Evolutionary conservation across 2,797 vertebrate genomes (phyloP), one percentile per base, ranked within the genome.

Genomic region (Clarias fuscus): DNA sequence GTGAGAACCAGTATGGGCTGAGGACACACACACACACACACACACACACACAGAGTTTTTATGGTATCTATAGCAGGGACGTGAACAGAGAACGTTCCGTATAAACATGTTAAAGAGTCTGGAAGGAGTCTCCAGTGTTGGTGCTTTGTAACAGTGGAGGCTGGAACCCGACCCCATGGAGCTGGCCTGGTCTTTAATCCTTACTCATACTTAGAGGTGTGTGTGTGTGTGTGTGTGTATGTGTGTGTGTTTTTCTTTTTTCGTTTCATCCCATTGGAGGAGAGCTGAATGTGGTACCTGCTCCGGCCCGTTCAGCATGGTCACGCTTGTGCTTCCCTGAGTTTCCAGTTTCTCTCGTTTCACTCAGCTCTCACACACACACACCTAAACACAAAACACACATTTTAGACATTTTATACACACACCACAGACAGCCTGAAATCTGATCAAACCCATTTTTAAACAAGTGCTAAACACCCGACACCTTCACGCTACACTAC

Each of bases 201-300:
- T 27, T 79, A 68, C 10, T 37, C 78, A 20, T 18, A 53, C 5
- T 56, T 67, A 18, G 18, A 67, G 13, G 24, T 56, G 17, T 14
- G 48, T 53, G 11, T 53, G 13, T 37, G 18, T 37, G 0, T 6
- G n/a, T n/a, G n/a, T n/a, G 24, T 56, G 17, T 14, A 11, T 13
- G 13, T 53, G 13, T 37, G 18, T 37, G 0, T 6, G 33, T 68
- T 7, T n/a, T 43, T 20, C 7, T 61, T n/a, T 30, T 65, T 65
- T 43, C 11, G 13, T 53, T 53, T 53, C 48, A 53, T 61, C 56
- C 1, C 30, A n/a, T 59, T 40, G 24, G 22, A 30, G 7, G 7
- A 48, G 33, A 75, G 14, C 18, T 56, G 40, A 82, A 75, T 65
- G 53, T 6, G 59, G 22, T 86, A 82, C 85, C 78, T 82, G 59